Conservation (phyloP, 2,113 vertebrate genomes). For the Sciurus niger region DNA sequence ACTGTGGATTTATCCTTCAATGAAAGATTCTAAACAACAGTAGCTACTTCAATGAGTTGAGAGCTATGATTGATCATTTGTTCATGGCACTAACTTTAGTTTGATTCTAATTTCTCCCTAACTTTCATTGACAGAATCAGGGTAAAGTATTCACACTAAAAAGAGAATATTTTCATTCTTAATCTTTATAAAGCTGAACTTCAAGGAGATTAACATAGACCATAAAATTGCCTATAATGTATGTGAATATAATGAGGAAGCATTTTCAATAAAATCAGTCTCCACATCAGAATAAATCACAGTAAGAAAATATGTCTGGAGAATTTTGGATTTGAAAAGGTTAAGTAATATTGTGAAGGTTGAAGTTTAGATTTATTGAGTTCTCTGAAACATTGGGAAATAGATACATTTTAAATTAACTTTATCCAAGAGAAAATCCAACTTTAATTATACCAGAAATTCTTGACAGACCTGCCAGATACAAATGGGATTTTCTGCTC, state of each 20-base stretch:
- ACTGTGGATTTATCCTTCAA: constrained; percentile 10
- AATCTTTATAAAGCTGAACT: constrained; percentile 72
- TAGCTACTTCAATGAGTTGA: constrained; percentile 45
- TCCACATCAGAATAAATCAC: constrained; percentile 47
- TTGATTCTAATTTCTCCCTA: constrained; percentile 71
- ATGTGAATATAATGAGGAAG: constrained; percentile 54
- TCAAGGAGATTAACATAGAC: constrained; percentile 74
- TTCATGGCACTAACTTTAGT: constrained; percentile 63
- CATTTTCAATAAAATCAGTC: constrained; percentile 62
- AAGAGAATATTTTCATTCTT: constrained; percentile 69
- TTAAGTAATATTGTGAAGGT: constrained; percentile 72
- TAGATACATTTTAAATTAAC: constrained; percentile 81
- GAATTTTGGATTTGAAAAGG: constrained; percentile 72
- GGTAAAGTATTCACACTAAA: constrained; percentile 60
- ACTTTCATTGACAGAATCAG: constrained; percentile 73
- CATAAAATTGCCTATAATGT: constrained; percentile 59
- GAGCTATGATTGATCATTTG: constrained; percentile 60
- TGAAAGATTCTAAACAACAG: constrained; percentile 46
- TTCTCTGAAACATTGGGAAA: constrained; percentile 69
- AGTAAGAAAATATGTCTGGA: constrained; percentile 61
- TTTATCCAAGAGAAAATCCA: constrained; percentile 79
- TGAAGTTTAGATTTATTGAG: constrained; percentile 70
- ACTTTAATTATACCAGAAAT: constrained; percentile 81
- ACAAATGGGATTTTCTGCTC: constrained; percentile 77
- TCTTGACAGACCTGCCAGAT: constrained; percentile 78